Evolutionary conservation across 2,113 vertebrate species (phyloP).

Genomic region (Colius striatus): DNA sequence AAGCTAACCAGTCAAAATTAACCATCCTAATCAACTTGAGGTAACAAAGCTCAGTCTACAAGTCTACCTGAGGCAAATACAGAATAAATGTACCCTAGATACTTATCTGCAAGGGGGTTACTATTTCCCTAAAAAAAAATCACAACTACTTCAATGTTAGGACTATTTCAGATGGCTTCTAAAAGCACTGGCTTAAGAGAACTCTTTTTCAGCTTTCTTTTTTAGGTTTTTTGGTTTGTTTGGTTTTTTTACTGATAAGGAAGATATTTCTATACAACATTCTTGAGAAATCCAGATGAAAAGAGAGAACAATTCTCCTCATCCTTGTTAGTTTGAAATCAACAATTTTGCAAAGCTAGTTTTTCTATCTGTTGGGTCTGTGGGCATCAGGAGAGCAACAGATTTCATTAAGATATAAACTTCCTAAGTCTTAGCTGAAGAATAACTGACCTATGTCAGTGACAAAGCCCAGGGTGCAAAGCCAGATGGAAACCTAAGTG

Average conservation of each 20-base stretch:
- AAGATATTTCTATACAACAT: conserved; percentile 24
- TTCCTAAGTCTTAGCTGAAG: neutral
- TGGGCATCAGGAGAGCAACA: neutral
- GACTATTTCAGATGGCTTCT: neutral
- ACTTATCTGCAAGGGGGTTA: neutral
- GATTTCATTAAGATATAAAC: neutral
- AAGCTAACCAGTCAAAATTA: neutral
- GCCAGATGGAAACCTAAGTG: neutral
- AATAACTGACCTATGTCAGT: neutral
- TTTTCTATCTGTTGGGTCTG: neutral
- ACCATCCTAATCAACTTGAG: neutral
- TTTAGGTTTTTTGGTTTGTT: neutral
- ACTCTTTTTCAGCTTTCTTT: neutral
- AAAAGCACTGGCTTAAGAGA: neutral
- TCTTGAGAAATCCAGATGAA: neutral
- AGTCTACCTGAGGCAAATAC: neutral
- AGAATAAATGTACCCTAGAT: neutral
- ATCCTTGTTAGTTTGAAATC: neutral
- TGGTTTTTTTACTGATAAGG: neutral
- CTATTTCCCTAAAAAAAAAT: neutral
- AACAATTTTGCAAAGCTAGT: neutral
- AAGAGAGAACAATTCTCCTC: neutral
- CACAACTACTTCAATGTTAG: neutral
- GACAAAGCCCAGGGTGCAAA: neutral
- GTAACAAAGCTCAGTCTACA: neutral